These are phyloP conservation scores for Chauna torquata DNA, from an alignment of 2,113 vertebrate species.

Conservation along the genomic window DNA sequence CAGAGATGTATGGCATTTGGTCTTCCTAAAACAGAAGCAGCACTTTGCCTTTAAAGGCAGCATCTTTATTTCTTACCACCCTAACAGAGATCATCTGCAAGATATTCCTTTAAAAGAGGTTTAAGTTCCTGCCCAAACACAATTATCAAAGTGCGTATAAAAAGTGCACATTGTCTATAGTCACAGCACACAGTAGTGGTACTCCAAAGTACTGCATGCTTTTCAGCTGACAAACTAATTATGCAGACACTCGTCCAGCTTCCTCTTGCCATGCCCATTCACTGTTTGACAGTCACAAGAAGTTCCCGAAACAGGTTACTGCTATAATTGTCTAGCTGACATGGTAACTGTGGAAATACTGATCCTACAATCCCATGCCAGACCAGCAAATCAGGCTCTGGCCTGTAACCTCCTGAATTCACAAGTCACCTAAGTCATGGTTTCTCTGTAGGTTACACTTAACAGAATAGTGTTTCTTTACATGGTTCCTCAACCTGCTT, in stretches of 20 bases:
- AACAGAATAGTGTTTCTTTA: neutral
- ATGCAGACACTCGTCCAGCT: neutral
- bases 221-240: neutral
- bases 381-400: neutral
- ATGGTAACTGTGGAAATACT: neutral
- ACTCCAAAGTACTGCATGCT: neutral
- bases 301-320: neutral
- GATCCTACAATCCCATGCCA: neutral
- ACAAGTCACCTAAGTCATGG: neutral
- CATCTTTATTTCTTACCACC: neutral
- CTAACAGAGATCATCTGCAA: neutral
- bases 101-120: neutral
- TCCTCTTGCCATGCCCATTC: accelerated
- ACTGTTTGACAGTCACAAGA: neutral
- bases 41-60: neutral
- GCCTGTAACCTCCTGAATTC: neutral
- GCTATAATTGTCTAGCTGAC: neutral
- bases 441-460: neutral
- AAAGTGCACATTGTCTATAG: neutral
- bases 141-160: neutral
- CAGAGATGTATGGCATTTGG: neutral
- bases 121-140: neutral
- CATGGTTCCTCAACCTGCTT: accelerated
- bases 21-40: neutral
- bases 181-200: neutral